Evolutionary conservation across 2,888 invertebrate species (phyloP).

Genomic region (Arenicola marina): DNA sequence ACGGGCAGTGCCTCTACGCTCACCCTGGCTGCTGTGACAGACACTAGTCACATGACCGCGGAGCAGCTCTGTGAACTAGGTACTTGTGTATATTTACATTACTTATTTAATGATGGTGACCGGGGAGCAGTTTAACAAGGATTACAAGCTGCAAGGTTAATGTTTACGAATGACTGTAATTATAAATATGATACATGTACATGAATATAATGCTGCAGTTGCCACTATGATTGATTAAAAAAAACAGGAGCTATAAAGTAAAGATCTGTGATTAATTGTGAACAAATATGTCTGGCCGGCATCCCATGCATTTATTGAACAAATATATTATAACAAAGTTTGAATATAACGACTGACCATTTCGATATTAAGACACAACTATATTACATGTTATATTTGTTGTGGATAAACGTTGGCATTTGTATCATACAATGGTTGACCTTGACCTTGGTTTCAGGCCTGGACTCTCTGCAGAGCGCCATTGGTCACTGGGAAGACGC

Average conservation of each 20-base stretch:
- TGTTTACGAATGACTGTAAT: no score
- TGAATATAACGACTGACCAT: background rate
- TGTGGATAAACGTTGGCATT: background rate
- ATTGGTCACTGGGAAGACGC: slow-evolving; percentile 1
- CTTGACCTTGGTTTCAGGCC: background rate
- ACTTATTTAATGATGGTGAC: no score
- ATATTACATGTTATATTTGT: background rate
- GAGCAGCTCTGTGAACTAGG: slow-evolving; percentile 1
- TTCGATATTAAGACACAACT: background rate
- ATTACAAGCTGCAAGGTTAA: no score
- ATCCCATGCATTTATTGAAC: background rate
- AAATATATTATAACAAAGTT: background rate
- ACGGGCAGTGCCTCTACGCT: slow-evolving; percentile 1
- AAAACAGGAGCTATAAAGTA: no score
- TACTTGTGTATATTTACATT: background rate
- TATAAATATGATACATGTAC: no score
- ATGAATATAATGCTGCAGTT: background rate
- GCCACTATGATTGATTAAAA: no score
- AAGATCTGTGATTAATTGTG: no score
- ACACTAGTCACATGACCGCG: background rate
- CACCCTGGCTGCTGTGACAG: background rate
- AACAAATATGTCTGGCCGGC: no score
- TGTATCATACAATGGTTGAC: background rate
- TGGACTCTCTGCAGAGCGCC: background rate
- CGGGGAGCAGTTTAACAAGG: no score